Percentiles rank a stretch among this genome's conserved stretches.
Conservation (phyloP, 2,888 invertebrate species). For the Andrena bicolor region DNA sequence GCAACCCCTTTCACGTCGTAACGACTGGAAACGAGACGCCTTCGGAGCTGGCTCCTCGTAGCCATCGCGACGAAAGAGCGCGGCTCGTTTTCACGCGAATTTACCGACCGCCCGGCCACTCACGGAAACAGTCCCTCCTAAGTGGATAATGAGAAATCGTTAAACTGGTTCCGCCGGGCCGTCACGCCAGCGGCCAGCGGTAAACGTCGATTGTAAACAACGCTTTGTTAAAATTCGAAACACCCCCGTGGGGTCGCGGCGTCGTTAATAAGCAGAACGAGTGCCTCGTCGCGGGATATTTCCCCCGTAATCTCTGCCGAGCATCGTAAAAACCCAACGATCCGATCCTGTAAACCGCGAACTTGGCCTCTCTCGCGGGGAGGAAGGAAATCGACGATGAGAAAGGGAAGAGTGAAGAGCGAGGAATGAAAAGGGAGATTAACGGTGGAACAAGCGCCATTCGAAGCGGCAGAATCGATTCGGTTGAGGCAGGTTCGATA, state of each 20-base stretch:
- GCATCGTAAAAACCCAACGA: background rate
- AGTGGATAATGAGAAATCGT: constrained; percentile 77
- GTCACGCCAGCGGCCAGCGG: constrained; percentile 46
- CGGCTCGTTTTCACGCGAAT: constrained; percentile 43
- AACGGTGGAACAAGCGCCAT: constrained; percentile 26
- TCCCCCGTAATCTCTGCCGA: background rate
- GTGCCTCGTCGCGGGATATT: background rate
- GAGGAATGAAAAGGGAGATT: constrained; percentile 10
- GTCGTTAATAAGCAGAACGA: background rate
- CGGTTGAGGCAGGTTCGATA: constrained; percentile 7
- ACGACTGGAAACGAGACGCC: background rate
- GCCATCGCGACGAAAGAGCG: constrained; percentile 30
- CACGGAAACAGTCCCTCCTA: constrained; percentile 74
- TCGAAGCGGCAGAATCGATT: constrained; percentile 34
- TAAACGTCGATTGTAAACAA: constrained; percentile 24
- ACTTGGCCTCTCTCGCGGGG: background rate
- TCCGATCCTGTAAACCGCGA: background rate
- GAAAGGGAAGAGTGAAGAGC: background rate
- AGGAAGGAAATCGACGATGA: background rate
- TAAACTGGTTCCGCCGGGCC: constrained; percentile 69
- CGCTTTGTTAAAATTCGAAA: constrained; percentile 8
- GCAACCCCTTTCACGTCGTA: background rate
- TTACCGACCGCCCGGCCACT: constrained; percentile 57
- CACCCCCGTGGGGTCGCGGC: background rate
- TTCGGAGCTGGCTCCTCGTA: constrained; percentile 36